Evolutionary conservation across 2,113 vertebrate genomes (phyloP), one percentile per base, ranked within the genome.

Genomic region (Prunella fulvescens): DNA sequence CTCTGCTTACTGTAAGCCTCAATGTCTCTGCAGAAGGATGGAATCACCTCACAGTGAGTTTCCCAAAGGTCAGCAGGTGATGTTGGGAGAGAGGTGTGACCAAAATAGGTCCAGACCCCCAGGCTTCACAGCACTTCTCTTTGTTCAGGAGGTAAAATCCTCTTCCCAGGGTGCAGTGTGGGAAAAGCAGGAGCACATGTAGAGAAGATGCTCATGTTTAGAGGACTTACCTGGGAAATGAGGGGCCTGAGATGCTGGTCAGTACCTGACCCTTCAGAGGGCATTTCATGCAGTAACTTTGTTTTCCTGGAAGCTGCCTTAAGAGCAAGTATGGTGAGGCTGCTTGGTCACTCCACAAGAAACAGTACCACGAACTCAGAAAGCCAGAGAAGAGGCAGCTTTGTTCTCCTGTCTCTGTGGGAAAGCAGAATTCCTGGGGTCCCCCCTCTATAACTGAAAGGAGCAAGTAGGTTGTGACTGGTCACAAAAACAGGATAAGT

Each of bases 341-440:
- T 88, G 47, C 54, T 58, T 24, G 58, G 33, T 17, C 11, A 53
- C 40, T 33, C 61, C 74, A 45, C 1, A 9, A 86, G 45, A 76
- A 88, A 72, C 4, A 53, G 48, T 26, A 79, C 10, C n/a, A 33
- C 1, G 1, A 92, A 45, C 50, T 80, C 1, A 1, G 57, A 93
- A 93, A 88, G 23, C 11, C 18, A 37, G 40, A 3, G 7, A 88
- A 92, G 81, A 87, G 47, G 54, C 71, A 90, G 35, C 19, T 33
- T 86, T 3, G 0, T 47, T 66, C 90, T 80, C 39, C 4, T 1
- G 20, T 45, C 71, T 83, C 64, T 56, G 42, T 50, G 67, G 60
- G 95, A 89, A 96, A 92, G 78, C 4, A 0, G 86, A 92, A 95
- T 70, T n/a, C 87, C 67, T 51, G 91, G 86, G 60, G 44, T 90